Evolutionary conservation across 2,888 invertebrate species (phyloP).

Genomic region (Mythimna lalbum): DNA sequence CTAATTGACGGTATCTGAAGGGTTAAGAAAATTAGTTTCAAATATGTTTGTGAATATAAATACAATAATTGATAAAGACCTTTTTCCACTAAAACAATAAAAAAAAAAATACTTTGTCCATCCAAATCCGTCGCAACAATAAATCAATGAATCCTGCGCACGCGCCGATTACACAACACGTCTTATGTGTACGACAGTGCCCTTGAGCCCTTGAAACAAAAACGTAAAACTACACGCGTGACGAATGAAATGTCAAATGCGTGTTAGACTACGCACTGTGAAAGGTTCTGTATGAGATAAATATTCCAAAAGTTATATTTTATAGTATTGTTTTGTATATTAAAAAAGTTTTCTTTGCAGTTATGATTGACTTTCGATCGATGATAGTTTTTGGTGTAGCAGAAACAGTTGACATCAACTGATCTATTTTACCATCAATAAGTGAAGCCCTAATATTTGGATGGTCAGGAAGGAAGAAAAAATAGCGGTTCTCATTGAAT

Average conservation of each 20-base stretch:
- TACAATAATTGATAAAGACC: no score
- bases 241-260: not conserved
- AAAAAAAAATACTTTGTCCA: not conserved
- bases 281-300: not conserved
- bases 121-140: slow-evolving; percentile 19
- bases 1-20: no score
- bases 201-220: slow-evolving; percentile 4
- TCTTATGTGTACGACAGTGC: slow-evolving; percentile 2
- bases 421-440: not conserved
- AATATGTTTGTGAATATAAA: no score
- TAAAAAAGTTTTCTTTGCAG: no score
- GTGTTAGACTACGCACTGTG: not conserved
- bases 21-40: no score
- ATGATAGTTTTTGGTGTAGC: not conserved
- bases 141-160: slow-evolving; percentile 39
- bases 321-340: not conserved
- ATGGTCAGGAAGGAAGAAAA: not conserved
- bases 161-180: slow-evolving; percentile 14
- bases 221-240: not conserved
- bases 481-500: not conserved
- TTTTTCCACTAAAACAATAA: not conserved
- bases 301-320: not conserved
- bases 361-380: no score
- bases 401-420: not conserved
- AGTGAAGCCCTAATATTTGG: not conserved